Evolutionary conservation across 1,140 invertebrate species (phyloP).

Genomic region (Scaptomyza hsui): DNA sequence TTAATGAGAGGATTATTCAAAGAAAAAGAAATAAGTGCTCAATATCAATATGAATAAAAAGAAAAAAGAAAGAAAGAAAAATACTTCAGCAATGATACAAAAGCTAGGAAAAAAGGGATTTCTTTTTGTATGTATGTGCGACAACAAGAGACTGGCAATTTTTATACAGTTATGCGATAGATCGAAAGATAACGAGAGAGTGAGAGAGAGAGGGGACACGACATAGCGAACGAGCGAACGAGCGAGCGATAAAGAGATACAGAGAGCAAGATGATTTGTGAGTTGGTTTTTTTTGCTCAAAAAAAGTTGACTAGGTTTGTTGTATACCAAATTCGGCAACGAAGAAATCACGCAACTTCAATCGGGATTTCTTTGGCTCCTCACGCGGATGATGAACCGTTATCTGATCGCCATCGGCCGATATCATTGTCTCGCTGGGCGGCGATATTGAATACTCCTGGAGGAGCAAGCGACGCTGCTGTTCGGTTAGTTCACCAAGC

Average conservation of each 20-base stretch:
- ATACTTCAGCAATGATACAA: no score
- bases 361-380: conserved; percentile 78
- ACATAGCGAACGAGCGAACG: conserved; percentile 9
- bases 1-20: conserved; percentile 3
- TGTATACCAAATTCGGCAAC: conserved; percentile 82
- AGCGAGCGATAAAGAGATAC: conserved; percentile 1
- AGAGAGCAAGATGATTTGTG: conserved; percentile 13
- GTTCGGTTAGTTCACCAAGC: conserved; percentile 72
- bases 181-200: conserved; percentile 1
- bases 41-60: no score
- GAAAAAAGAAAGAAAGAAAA: no score
- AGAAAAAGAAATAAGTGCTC: no score
- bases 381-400: conserved; percentile 81
- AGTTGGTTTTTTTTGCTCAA: background rate
- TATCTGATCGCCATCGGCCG: conserved; percentile 82
- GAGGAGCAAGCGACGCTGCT: conserved; percentile 74
- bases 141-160: conserved; percentile 5
- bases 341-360: conserved; percentile 83
- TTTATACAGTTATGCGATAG: background rate
- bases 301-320: background rate
- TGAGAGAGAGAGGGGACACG: background rate
- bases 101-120: background rate
- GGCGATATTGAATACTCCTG: conserved; percentile 81
- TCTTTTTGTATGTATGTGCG: background rate
- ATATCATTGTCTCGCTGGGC: conserved; percentile 79